Percentiles rank a stretch among this genome's conserved stretches.
These are phyloP conservation scores for Seira sanloemensis DNA, from an alignment of 2,888 invertebrate genomes.

Conservation along the genomic window DNA sequence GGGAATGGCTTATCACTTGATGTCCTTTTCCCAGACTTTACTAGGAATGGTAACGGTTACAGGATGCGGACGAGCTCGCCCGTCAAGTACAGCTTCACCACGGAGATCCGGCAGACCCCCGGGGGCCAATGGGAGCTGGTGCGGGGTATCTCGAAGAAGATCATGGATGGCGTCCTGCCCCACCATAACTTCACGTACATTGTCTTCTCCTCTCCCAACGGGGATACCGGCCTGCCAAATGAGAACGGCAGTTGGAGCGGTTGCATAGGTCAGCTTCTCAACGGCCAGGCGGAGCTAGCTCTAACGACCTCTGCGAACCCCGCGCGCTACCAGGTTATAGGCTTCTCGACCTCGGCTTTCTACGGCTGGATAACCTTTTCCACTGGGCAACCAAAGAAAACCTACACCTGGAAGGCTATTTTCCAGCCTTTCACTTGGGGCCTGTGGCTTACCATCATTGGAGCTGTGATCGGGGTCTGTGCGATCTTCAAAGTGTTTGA, in stretches of 20 bases:
- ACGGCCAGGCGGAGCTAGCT: conserved; percentile 36
- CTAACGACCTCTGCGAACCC: conserved; percentile 39
- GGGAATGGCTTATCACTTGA: neutral
- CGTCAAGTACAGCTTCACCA: conserved; percentile 33
- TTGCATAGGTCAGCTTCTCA: conserved; percentile 39
- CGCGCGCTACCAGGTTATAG: conserved; percentile 28
- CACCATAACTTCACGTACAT: conserved; percentile 43
- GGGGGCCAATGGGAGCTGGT: conserved; percentile 1
- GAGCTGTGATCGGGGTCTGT: neutral
- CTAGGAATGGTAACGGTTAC: conserved; percentile 35
- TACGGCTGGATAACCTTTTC: conserved; percentile 43
- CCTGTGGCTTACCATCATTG: conserved; percentile 34
- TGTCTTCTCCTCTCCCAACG: conserved; percentile 35
- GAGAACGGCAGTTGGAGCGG: conserved; percentile 52
- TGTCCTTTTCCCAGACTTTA: conserved; percentile 44
- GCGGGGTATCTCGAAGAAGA: conserved; percentile 29
- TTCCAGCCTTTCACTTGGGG: conserved; percentile 33
- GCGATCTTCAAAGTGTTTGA: conserved; percentile 30
- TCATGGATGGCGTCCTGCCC: conserved; percentile 29
- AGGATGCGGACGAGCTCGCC: conserved; percentile 27
- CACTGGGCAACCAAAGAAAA: conserved; percentile 30
- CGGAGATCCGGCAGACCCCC: conserved; percentile 19
- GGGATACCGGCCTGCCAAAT: conserved; percentile 37
- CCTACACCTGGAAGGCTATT: conserved; percentile 52
- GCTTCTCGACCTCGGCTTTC: conserved; percentile 19